Base-by-base conservation (phyloP, 2,113 vertebrate species). In the Paramormyrops kingsleyae region DNA sequence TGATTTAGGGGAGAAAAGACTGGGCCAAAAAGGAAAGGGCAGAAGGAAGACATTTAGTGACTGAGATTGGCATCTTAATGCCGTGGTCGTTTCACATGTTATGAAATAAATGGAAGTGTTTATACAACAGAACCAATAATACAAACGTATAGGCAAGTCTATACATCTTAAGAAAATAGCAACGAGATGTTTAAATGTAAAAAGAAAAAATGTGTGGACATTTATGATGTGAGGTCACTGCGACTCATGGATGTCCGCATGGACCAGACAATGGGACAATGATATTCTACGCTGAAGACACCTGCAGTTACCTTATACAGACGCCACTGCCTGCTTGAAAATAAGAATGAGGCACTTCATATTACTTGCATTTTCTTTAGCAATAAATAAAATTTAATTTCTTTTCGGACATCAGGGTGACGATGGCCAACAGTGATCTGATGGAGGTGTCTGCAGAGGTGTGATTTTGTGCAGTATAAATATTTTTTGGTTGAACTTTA, bases 271-370 rank as follows among this genome's bases (percentile, higher is more conserved):
- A 49, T 27, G 24, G 83, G 24, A 24, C 24, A 24, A 42, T 85
- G 47, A 86, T 86, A 19, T 80, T 80, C 35, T 80, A 80, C 2
- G 35, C 74, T 39, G 74, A 77, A 77, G 74, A 80, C 74, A 80
- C 31, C 74, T 80, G 27, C 74, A 42, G 83, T 84, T 84, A 46
- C n/a, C 19, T 44, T n/a, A 84, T 46, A 46, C 83, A 84, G 83
- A 46, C 44, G 17, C 6, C 44, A 46, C 83, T 46, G 83, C 19
- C 83, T 84, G 83, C 44, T n/a, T 84, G 83, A 46, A 47, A 84
- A 87, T 53, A 87, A 50, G 5, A 56, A 53, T 87, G 85, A 87
- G 85, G 85, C 85, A 87, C 85, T 87, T 87, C 44, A 84, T 53
- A 87, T 87, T 87, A 53, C 49, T 53, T 44, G 83, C 39, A 84